Base-by-base conservation (phyloP, 2,113 vertebrate species). In the Actenoides hombroni region DNA sequence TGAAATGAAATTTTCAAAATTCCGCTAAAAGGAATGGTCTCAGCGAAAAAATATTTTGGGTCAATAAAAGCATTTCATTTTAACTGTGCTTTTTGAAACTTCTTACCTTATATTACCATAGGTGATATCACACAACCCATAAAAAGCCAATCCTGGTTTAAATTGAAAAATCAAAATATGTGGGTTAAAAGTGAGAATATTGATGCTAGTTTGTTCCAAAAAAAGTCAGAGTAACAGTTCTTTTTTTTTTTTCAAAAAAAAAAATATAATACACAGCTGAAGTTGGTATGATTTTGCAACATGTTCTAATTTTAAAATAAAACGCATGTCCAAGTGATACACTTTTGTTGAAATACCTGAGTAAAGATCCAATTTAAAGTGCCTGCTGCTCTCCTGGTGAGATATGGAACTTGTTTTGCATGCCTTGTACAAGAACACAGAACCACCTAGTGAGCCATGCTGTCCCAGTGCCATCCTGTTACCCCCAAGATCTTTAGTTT, bases 371-470 rank as follows among this genome's bases (percentile, higher is more conserved):
- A 40, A 20, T 73, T 80, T 67, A 44, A 91, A 73, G 74, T 53
- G 15, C 31, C 16, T 86, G 13, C 48, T 82, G 14, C 35, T 78
- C 7, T 86, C 20, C 60, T 59, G 48, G 14, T 79, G 75, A 83
- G 42, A 53, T 48, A 17, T 3, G 5, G 28, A 54, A 39, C 18
- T 25, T 5, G 11, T 24, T 61, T 78, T 0, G 1, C 16, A 4
- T 49, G 7, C 23, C 26, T 82, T 60, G 29, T 82, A 51, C 29
- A 60, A 77, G 80, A 44, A 2, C 5, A 26, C 35, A 63, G 70
- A 37, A 59, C 1, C 28, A 83, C 42, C 42, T 23, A n/a, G 17
- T 83, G 48, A 90, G 8, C 4, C 53, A 48, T 39, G 19, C 33
- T 73, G 13, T 75, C 21, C 59, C 59, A 60, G 26, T 84, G 26